Base-by-base conservation (phyloP, 2,888 invertebrate species). In the Cantharis nigra region DNA sequence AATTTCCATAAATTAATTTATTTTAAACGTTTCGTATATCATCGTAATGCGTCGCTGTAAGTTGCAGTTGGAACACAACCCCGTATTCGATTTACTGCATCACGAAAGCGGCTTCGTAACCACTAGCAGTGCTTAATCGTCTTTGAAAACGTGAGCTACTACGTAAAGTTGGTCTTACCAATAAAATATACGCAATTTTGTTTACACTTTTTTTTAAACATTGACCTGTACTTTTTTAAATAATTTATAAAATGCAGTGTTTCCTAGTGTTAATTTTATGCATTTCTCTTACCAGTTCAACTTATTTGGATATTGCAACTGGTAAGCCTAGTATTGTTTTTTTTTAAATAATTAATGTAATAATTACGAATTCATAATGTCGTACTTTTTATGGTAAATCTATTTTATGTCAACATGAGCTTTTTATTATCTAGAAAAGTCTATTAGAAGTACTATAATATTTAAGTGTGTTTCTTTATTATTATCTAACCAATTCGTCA, bases 31-130 rank as follows among this genome's bases (percentile, higher is more conserved):
- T 65, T 78, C 78, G 78, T 73, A 49, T 69, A 64, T 69, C 75
- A 63, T 78, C 78, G 78, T 70, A 71, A 69, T 33, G 71, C 69
- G 67, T 75, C 75, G 78, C 75, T 63, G 67, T 75, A 65, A 74
- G 63, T 75, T 75, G 75, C 78, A 75, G 78, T 70, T 74, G 70
- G 78, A 75, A 78, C 71, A 71, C 78, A 73, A 71, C 78, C 78
- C 75, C 69, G 28, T 71, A 49, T 78, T 78, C 78, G 78, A 78
- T 78, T 74, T 76, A 67, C 78, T 78, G 78, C 78, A 78, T 63
- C 78, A 70, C 72, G 72, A 76, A 75, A 69, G 75, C 75, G 72
- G 77, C 69, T 16, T 70, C 75, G 33, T 72, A 73, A 71, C 72
- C 65, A 16, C 72, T 63, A 73, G 65, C 78, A 78, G 78, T 78